phyloP scores from a whole-genome alignment of 2,888 invertebrate species.

The Drosophila conformis region DNA sequence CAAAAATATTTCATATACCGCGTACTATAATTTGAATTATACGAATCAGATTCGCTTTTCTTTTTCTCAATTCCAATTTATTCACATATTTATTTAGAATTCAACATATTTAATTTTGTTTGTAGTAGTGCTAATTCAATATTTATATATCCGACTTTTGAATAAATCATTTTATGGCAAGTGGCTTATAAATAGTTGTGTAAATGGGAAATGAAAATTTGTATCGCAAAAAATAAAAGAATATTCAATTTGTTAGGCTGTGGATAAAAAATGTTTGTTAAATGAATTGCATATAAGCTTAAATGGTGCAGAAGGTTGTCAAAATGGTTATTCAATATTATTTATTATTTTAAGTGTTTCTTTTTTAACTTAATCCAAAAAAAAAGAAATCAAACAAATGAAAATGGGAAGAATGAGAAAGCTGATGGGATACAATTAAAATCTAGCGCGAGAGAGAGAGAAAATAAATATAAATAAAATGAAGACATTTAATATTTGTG shows the following conservation, averaged over 20 bases:
- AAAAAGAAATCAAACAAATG: not conserved
- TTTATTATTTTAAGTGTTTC: not conserved
- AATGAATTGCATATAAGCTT: not conserved
- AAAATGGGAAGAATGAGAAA: not conserved
- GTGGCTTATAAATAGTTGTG: not conserved
- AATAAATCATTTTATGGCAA: not conserved
- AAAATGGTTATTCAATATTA: not conserved
- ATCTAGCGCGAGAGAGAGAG: not conserved
- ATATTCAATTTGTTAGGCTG: not conserved
- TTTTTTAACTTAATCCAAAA: not conserved
- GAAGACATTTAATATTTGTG: not conserved
- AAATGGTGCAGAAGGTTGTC: not conserved
- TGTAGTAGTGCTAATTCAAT: not conserved
- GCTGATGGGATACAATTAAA: not conserved
- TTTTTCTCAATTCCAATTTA: not conserved
- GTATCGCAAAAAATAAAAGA: not conserved
- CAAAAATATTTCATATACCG: not conserved
- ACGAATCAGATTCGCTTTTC: not conserved
- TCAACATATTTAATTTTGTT: not conserved
- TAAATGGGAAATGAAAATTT: not conserved
- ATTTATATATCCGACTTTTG: not conserved
- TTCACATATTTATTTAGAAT: not conserved
- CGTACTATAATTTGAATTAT: not conserved
- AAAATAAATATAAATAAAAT: not conserved
- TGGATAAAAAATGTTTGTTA: not conserved